These are phyloP conservation scores for Abrostola tripartita DNA, from an alignment of 2,888 invertebrate species.

Conservation along the genomic window DNA sequence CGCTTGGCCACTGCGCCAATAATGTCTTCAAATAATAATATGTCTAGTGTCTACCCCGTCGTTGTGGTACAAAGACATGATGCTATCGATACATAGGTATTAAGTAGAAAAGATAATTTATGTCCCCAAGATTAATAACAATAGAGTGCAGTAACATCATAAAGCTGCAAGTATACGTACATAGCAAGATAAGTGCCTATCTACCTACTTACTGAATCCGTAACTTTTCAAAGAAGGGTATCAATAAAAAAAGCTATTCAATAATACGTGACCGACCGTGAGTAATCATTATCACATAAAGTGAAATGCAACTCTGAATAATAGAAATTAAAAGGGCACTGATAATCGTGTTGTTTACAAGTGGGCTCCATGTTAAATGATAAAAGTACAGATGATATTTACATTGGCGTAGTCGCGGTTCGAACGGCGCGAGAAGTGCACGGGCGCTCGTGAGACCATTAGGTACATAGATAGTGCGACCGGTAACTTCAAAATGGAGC, in stretches of 20 bases:
- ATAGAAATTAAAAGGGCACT: constrained; percentile 58
- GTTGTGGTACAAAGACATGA: too few species aligned
- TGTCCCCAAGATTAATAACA: background rate
- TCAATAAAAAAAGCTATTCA: constrained; percentile 9
- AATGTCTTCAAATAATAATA: too few species aligned
- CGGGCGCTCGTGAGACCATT: constrained; percentile 50
- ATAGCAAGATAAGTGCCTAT: background rate
- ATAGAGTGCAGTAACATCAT: background rate
- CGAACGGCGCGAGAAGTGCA: constrained; percentile 61
- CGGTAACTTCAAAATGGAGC: constrained; percentile 74
- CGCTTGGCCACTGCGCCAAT: too few species aligned
- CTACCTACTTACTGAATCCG: too few species aligned
- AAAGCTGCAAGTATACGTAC: background rate
- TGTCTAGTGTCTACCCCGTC: too few species aligned
- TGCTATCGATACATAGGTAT: too few species aligned
- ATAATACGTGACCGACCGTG: constrained; percentile 35
- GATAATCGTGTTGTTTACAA: constrained; percentile 69
- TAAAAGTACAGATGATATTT: constrained; percentile 75
- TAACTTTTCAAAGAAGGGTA: constrained; percentile 29
- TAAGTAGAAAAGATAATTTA: too few species aligned
- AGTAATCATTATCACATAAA: constrained; percentile 37
- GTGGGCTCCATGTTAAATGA: constrained; percentile 65
- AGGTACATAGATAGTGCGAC: constrained; percentile 33
- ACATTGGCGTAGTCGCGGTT: constrained; percentile 70
- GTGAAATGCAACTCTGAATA: constrained; percentile 41